A percentile compares a stretch with the other conserved stretches of the same genome.
phyloP scores from a whole-genome alignment of 2,888 invertebrate genomes.

The Anarsia innoxiella region DNA sequence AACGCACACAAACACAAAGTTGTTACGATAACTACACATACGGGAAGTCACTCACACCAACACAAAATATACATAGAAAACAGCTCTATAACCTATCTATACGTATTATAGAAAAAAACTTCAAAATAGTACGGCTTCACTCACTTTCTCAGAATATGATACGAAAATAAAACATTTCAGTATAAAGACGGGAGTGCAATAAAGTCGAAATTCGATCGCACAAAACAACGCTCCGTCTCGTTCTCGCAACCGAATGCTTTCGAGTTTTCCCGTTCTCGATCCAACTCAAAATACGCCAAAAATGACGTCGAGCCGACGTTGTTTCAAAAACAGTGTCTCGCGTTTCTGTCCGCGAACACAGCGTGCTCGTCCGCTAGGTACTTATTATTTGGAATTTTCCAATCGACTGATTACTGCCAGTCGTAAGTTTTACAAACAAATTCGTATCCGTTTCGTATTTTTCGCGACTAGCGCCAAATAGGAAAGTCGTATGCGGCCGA shows the following conservation, averaged over 20 bases:
- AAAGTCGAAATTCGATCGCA: slow-evolving; percentile 54
- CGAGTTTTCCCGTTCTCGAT: slow-evolving; percentile 72
- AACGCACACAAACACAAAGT: slow-evolving; percentile 39
- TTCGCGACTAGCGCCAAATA: slow-evolving; percentile 67
- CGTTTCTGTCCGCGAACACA: slow-evolving; percentile 59
- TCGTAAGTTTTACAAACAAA: slow-evolving; percentile 71
- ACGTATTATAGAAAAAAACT: slow-evolving; percentile 65
- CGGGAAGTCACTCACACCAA: slow-evolving; percentile 59
- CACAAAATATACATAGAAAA: slow-evolving; percentile 62
- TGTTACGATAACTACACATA: slow-evolving; percentile 58
- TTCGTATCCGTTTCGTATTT: slow-evolving; percentile 66
- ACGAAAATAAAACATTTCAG: slow-evolving; percentile 46
- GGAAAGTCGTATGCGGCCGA: slow-evolving; percentile 59
- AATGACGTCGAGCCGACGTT: slow-evolving; percentile 69
- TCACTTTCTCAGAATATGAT: slow-evolving; percentile 42
- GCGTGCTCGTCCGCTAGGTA: slow-evolving; percentile 56
- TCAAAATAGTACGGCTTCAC: slow-evolving; percentile 69
- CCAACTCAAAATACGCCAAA: slow-evolving; percentile 76
- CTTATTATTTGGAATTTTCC: slow-evolving; percentile 77
- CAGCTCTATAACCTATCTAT: slow-evolving; percentile 55
- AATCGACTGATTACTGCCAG: slow-evolving; percentile 71
- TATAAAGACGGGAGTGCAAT: slow-evolving; percentile 38
- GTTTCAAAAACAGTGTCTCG: slow-evolving; percentile 73
- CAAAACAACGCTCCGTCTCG: slow-evolving; percentile 38
- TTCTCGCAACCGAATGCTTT: slow-evolving; percentile 67